These are phyloP conservation scores for Lamprologus tigripictilis DNA, from an alignment of 2,113 vertebrate genomes.

Conservation along the genomic window DNA sequence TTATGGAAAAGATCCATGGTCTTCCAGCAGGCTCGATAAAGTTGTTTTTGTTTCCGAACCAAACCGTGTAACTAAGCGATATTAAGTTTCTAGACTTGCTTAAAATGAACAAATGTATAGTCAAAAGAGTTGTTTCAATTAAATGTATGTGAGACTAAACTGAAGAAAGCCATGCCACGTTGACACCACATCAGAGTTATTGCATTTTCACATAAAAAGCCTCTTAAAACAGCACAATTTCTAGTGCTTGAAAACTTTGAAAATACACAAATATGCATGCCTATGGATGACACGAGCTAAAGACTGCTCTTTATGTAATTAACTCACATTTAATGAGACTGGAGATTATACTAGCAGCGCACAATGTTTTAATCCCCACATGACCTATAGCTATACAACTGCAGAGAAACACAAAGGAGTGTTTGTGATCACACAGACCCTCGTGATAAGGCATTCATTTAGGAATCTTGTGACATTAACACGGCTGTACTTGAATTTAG, in stretches of 20 bases:
- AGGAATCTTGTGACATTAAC: background rate
- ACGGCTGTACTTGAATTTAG: rapidly evolving
- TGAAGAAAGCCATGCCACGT: background rate
- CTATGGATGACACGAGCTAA: background rate
- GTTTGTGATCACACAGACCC: background rate
- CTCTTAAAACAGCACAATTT: background rate
- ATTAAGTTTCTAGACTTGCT: background rate
- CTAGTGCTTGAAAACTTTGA: background rate
- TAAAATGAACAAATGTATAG: background rate
- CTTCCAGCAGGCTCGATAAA: background rate
- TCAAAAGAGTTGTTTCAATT: background rate
- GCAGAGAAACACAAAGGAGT: background rate
- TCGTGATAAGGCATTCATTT: background rate
- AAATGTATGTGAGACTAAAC: background rate
- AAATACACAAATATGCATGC: background rate
- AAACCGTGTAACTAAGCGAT: rapidly evolving
- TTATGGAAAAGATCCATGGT: background rate
- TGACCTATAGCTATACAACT: background rate
- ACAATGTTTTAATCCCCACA: background rate
- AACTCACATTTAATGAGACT: background rate
- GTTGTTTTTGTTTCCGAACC: background rate
- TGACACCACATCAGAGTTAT: background rate
- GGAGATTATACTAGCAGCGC: background rate
- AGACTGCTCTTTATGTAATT: background rate
- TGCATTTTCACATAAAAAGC: background rate